Base-by-base conservation (phyloP, 2,888 invertebrate species). In the Ophion ellenae region DNA sequence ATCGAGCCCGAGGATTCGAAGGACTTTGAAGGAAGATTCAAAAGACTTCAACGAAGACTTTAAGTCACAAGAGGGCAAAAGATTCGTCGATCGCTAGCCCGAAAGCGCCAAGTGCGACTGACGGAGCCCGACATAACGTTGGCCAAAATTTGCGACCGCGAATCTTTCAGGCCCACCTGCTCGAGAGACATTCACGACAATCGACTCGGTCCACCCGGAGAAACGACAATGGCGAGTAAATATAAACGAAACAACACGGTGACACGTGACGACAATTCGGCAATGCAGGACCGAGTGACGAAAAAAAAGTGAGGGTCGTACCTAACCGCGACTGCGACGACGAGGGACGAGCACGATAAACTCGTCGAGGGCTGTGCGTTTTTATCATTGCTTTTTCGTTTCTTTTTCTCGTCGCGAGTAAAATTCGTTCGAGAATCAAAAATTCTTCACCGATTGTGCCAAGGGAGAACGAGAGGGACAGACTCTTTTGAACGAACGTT, bases 391-490 rank as follows among this genome's bases (percentile, higher is more conserved):
- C 63, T 76, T 81, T 76, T 70, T 36, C n/a, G 32, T 20, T 74
- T 81, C 40, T 81, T 66, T 64, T 76, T 81, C 36, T 61, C 20
- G 59, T 28, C 20, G 75, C 79, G 78, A 78, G 78, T 20, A 70
- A n/a, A 9, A 45, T 24, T 81, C 85, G 78, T 20, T 14, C 32
- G 14, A 3, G 17, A 70, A 28, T 17, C 10, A 32, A 36, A 70
- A 80, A 73, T 59, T 28, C 66, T 73, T 78, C 47, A 82, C 61
- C 57, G 83, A 83, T 75, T 83, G 82, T 85, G 79, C 82, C 82
- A 86, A 84, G 84, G 24, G 32, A 74, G 47, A 53, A 67, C 40
- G 61, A 59, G 24, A 40, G 9, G n/a, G 3, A 61, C 10, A 11
- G 20, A 71, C 61, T 67, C 57, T n/a, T 69, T 83, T 28, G 9